phyloP scores from a whole-genome alignment of 2,113 vertebrate species.

The Stictonetta naevosa region DNA sequence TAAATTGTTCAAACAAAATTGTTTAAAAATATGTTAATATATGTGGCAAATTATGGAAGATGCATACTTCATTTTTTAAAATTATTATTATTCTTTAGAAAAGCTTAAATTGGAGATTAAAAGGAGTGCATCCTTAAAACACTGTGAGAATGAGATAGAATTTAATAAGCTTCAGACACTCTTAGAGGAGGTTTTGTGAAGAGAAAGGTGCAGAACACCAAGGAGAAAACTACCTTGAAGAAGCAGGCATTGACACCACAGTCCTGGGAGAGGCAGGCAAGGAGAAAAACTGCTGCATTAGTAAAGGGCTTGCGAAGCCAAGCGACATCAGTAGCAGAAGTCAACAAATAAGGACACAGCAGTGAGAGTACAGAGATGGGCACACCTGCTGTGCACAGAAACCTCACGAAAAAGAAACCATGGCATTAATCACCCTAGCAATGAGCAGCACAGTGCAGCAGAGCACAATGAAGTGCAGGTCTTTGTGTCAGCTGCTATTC shows the following conservation, averaged over 20 bases:
- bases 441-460: not conserved
- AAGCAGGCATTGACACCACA: conserved; percentile 85
- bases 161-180: not conserved
- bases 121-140: conserved; percentile 49
- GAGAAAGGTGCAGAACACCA: not conserved
- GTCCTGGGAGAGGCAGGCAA: conserved; percentile 81
- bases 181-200: not conserved
- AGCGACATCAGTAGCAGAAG: not conserved
- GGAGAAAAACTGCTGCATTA: conserved; percentile 66
- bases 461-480: not conserved
- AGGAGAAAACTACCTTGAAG: conserved; percentile 84
- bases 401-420: rapidly evolving
- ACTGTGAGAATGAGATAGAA: not conserved
- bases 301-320: not conserved
- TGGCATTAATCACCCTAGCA: rapidly evolving
- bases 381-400: not conserved
- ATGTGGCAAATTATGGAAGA: not conserved
- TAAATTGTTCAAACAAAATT: not conserved
- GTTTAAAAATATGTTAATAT: no score
- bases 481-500: not conserved
- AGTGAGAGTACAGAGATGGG: not conserved
- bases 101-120: not conserved
- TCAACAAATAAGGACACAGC: not conserved
- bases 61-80: not conserved
- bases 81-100: not conserved